Conservation (phyloP, 2,113 vertebrate species). For the Delphinus delphis region DNA sequence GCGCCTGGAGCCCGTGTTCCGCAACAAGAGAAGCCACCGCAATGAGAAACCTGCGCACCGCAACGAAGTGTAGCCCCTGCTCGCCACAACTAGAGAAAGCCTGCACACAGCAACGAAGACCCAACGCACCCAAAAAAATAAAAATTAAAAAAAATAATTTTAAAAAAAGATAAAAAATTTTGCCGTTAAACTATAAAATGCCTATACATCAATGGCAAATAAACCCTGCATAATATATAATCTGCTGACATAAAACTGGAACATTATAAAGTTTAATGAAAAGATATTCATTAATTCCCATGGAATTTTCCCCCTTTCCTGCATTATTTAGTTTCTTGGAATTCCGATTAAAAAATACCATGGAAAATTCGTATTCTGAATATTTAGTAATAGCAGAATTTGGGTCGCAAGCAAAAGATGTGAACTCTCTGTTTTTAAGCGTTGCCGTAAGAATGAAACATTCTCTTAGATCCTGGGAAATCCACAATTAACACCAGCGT, state of each 20-base stretch:
- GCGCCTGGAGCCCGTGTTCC: no score
- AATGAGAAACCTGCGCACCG: no score
- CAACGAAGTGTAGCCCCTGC: no score
- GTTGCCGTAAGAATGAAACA: not conserved
- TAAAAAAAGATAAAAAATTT: not conserved
- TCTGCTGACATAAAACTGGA: not conserved
- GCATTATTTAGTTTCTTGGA: not conserved
- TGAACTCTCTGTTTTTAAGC: not conserved
- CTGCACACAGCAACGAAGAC: no score
- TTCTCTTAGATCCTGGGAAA: not conserved
- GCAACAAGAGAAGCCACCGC: no score
- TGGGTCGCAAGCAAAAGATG: not conserved
- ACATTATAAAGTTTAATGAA: not conserved
- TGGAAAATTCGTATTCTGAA: not conserved
- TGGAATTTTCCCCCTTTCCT: not conserved
- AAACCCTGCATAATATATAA: not conserved
- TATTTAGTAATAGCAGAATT: not conserved
- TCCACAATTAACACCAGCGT: not conserved
- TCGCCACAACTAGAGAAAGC: no score
- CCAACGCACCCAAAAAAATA: no score
- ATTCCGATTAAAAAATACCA: not conserved
- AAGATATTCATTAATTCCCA: not conserved
- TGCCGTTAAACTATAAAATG: conserved; percentile 9
- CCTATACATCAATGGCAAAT: not conserved
- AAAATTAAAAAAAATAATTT: no score